A percentile compares a stretch with the other conserved stretches of the same genome.
Conservation (phyloP, 1,140 invertebrate genomes). For the Pogonus chalceus region DNA sequence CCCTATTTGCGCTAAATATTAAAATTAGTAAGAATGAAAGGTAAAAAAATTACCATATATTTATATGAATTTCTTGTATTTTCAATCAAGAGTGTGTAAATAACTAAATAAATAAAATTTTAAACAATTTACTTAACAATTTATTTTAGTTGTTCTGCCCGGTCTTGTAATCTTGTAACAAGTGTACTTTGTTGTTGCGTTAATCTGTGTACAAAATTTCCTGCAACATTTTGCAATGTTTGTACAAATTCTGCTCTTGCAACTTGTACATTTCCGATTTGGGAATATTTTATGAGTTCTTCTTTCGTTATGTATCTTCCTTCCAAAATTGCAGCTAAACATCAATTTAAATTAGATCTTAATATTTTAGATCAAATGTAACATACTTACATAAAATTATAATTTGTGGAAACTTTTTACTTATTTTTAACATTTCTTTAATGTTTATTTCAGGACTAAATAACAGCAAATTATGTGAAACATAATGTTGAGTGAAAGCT, state of each 20-base stretch:
- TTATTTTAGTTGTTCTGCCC: constrained; percentile 26
- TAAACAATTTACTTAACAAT: too few species aligned
- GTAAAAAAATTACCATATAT: too few species aligned
- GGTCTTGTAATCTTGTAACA: constrained; percentile 40
- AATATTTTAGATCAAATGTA: constrained; percentile 4
- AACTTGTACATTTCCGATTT: constrained; percentile 48
- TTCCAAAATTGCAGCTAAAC: constrained; percentile 53
- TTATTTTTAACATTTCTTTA: constrained; percentile 43
- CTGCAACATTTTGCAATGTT: constrained; percentile 49
- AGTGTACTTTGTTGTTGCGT: constrained; percentile 55
- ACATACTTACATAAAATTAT: constrained; percentile 48
- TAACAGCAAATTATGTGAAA: constrained; percentile 46
- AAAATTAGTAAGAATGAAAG: too few species aligned
- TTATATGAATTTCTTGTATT: too few species aligned
- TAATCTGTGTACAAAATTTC: constrained; percentile 51
- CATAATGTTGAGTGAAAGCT: constrained; percentile 43
- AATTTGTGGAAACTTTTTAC: constrained; percentile 51
- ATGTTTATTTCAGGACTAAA: constrained; percentile 52
- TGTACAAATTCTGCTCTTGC: constrained; percentile 51
- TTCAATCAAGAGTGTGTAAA: too few species aligned
- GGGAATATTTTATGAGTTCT: constrained; percentile 51
- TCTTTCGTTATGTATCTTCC: constrained; percentile 51
- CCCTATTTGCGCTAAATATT: too few species aligned
- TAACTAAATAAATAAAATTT: too few species aligned
- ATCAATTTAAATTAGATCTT: constrained; percentile 15